A percentile compares a stretch with the other conserved stretches of the same genome.
Conservation (phyloP, 1,140 invertebrate species). For the Micrasema longulum region DNA sequence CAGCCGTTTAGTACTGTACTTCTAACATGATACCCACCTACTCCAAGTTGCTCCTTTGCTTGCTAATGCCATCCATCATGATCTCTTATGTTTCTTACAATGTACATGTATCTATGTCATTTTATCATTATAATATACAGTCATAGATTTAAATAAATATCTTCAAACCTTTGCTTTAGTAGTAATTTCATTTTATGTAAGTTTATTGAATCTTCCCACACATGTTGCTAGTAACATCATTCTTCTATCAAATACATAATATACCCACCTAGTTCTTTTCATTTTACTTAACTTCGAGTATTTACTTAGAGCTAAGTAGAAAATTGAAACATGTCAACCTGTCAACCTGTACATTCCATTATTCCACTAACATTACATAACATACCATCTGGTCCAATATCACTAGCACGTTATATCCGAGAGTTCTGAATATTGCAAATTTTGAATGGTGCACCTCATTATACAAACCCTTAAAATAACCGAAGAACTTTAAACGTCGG, state of each 20-base stretch:
- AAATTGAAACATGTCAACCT: slow-evolving; percentile 3
- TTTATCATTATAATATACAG: slow-evolving; percentile 36
- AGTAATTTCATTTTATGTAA: slow-evolving; percentile 39
- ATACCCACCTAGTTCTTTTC: slow-evolving; percentile 1
- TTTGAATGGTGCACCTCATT: too few species aligned
- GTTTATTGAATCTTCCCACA: slow-evolving; percentile 19
- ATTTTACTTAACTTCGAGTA: neutral
- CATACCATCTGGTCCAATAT: neutral
- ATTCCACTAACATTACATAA: neutral
- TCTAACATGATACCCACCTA: slow-evolving; percentile 10
- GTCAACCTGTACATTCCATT: slow-evolving; percentile 7
- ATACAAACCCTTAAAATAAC: too few species aligned
- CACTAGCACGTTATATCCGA: too few species aligned
- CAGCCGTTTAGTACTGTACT: slow-evolving; percentile 8
- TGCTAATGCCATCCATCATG: slow-evolving; percentile 22
- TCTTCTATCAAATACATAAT: slow-evolving; percentile 19
- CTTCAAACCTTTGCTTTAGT: slow-evolving; percentile 35
- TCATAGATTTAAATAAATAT: slow-evolving; percentile 44
- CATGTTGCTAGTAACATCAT: slow-evolving; percentile 14
- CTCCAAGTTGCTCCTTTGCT: slow-evolving; percentile 31
- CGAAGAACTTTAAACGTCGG: too few species aligned
- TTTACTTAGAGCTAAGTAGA: slow-evolving; percentile 10
- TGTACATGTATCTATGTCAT: slow-evolving; percentile 38
- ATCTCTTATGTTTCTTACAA: slow-evolving; percentile 33
- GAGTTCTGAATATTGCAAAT: too few species aligned